These are phyloP conservation scores for Sandelia bainsii DNA, from an alignment of 2,797 vertebrate genomes.

Conservation along the genomic window DNA sequence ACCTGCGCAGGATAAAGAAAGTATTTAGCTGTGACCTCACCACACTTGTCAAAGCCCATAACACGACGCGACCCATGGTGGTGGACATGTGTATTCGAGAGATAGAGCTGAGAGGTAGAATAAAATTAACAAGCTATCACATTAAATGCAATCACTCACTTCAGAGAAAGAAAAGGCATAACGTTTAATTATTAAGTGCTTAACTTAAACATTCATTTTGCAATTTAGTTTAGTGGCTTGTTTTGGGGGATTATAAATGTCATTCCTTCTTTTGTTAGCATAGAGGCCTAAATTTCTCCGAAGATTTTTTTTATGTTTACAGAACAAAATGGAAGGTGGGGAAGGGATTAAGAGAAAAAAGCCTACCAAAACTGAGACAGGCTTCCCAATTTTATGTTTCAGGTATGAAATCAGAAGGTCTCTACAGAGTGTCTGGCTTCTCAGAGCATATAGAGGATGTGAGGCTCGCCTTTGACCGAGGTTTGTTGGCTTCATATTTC, in stretches of 20 bases:
- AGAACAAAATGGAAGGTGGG: background rate
- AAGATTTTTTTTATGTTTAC: background rate
- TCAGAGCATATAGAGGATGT: slow-evolving; percentile 97
- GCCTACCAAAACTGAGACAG: background rate
- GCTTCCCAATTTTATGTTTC: slow-evolving; percentile 38
- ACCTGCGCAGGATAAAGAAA: slow-evolving; percentile 96
- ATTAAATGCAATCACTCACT: background rate
- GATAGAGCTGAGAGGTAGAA: slow-evolving; percentile 95
- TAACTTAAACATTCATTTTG: background rate
- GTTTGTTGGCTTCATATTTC: slow-evolving; percentile 77
- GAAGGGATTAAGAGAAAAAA: no score
- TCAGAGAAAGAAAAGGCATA: background rate
- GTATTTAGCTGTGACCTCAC: slow-evolving; percentile 99
- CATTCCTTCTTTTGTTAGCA: background rate
- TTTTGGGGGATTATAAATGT: slow-evolving; percentile 7
- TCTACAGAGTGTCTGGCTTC: slow-evolving; percentile 97
- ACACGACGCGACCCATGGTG: slow-evolving; percentile 94
- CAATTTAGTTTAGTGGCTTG: background rate
- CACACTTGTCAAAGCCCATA: slow-evolving; percentile 97
- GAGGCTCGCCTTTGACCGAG: slow-evolving; percentile 96
- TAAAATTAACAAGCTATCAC: background rate
- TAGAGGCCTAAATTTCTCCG: background rate
- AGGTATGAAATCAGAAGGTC: slow-evolving; percentile 96
- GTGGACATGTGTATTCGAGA: slow-evolving; percentile 97
- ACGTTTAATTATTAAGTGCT: background rate